Conservation (phyloP, 37 sponge, comb jelly and placozoan genomes). For the Lycopodina hypogea region DNA sequence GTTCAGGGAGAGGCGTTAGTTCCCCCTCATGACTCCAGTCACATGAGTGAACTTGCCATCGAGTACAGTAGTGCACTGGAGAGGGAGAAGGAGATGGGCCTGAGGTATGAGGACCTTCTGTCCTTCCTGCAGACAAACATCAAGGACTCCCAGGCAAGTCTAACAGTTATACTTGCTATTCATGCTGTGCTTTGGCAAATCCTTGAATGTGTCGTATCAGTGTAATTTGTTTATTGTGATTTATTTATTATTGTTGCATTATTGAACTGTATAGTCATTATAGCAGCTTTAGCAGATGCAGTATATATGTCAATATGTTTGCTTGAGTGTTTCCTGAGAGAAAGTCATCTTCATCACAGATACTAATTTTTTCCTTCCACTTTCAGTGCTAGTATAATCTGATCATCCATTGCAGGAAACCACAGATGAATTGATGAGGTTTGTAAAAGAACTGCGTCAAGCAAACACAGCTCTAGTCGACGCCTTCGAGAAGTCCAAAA, state of each 20-base stretch:
- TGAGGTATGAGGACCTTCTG: conserved; percentile 66
- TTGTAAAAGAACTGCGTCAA: conserved; percentile 69
- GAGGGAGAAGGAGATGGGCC: conserved; percentile 52
- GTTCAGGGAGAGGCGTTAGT: conserved; percentile 22
- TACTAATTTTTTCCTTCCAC: no score
- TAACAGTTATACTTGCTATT: background rate
- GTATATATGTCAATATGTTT: no score
- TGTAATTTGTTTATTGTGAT: background rate
- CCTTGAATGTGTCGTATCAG: background rate
- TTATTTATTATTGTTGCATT: background rate
- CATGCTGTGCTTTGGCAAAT: background rate
- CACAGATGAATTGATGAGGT: conserved; percentile 72
- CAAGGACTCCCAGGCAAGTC: conserved; percentile 56
- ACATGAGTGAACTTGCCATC: conserved; percentile 45
- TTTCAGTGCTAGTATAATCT: no score
- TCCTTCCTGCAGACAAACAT: conserved; percentile 54
- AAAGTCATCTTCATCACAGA: no score
- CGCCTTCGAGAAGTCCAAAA: conserved; percentile 89
- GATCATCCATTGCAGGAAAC: conserved; percentile 40
- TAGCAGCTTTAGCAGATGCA: background rate
- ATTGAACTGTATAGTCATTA: background rate
- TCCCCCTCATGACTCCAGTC: conserved; percentile 17
- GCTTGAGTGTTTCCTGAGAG: no score
- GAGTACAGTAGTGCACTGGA: conserved; percentile 45
- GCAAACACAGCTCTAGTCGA: conserved; percentile 82